Conservation (phyloP, 2,113 vertebrate species). For the Chamaea fasciata region DNA sequence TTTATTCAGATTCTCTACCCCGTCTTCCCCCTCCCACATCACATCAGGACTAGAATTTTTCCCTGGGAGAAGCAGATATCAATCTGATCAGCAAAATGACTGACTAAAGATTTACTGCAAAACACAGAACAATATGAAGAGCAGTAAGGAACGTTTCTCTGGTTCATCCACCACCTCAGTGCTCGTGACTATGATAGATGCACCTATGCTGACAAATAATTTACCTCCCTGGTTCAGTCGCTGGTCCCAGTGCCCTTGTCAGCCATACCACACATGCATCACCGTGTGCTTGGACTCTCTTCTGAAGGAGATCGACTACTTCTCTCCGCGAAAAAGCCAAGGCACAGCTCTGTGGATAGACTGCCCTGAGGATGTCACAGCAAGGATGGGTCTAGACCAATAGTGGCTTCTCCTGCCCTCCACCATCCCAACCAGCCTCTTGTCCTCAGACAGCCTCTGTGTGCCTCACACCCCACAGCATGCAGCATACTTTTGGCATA, state of each 20-base stretch:
- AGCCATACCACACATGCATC: not conserved
- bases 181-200: rapidly evolving
- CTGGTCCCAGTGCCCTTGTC: not conserved
- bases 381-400: not conserved
- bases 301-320: not conserved
- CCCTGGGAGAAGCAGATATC: not conserved
- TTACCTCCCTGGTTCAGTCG: not conserved
- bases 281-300: not conserved
- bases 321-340: not conserved
- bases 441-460: constrained; percentile 1
- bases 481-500: not conserved
- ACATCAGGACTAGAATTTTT: not conserved
- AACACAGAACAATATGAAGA: not conserved
- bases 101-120: not conserved
- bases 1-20: not conserved
- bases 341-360: not conserved
- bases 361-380: not conserved
- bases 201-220: not conserved
- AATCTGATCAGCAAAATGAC: not conserved
- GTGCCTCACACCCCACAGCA: not conserved
- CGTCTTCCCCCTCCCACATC: not conserved
- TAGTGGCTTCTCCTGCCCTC: not conserved
- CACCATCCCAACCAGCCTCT: not conserved
- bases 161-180: not conserved
- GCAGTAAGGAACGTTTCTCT: not conserved